Evolutionary conservation across 2,888 invertebrate genomes (phyloP).

Genomic region (Cephus rjabovi): DNA sequence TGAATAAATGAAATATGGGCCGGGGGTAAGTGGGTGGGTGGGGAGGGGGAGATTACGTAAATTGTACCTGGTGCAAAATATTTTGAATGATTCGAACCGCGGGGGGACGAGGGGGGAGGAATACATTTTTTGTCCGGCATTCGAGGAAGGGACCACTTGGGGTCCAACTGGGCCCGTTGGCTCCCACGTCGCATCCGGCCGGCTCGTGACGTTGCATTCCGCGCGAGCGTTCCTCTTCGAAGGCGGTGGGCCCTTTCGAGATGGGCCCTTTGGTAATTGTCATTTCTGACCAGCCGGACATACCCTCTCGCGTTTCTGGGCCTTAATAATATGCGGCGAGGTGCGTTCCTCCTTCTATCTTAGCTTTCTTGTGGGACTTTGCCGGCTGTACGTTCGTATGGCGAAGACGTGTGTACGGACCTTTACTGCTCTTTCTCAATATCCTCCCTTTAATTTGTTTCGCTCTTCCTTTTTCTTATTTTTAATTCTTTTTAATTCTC

Average conservation of each 20-base stretch:
- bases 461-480: not conserved
- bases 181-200: slow-evolving; percentile 18
- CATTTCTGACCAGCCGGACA: slow-evolving; percentile 59
- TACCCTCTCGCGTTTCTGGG: slow-evolving; percentile 45
- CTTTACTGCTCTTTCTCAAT: not conserved
- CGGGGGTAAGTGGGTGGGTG: not conserved
- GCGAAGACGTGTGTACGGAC: not conserved
- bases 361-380: not conserved
- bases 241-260: slow-evolving; percentile 29
- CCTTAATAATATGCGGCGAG: slow-evolving; percentile 58
- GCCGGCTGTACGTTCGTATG: not conserved
- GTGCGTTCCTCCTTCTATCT: not conserved
- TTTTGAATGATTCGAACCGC: not conserved
- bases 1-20: not conserved
- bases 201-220: slow-evolving; percentile 45
- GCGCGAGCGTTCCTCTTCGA: slow-evolving; percentile 11
- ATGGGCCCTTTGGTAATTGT: slow-evolving; percentile 55
- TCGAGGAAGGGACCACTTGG: not conserved
- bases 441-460: not conserved
- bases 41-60: not conserved
- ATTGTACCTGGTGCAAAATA: not conserved
- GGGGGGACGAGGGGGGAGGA: not conserved
- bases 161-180: slow-evolving; percentile 3
- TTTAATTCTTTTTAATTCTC: not conserved
- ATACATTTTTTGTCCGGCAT: not conserved